Percentiles rank a stretch among this genome's conserved stretches.
Evolutionary conservation across 2,113 vertebrate species (phyloP).

Genomic region (Desmodus rotundus): DNA sequence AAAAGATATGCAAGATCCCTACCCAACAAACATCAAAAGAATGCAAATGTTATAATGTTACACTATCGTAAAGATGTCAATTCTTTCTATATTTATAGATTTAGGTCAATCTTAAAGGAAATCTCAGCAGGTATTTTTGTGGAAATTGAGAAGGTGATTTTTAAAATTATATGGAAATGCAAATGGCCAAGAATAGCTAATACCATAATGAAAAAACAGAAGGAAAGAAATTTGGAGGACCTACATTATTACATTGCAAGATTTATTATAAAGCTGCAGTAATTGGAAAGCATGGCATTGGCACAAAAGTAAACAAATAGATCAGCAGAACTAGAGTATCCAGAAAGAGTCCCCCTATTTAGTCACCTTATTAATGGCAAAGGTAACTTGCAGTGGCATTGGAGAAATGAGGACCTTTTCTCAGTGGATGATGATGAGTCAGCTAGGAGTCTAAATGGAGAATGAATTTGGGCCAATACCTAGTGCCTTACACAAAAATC

Average conservation of each 20-base stretch:
- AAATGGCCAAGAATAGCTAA: neutral
- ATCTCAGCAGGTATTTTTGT: constrained; percentile 6
- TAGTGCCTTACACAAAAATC: neutral
- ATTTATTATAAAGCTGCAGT: neutral
- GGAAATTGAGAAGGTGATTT: constrained; percentile 28
- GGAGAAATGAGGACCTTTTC: neutral
- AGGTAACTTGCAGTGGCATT: neutral
- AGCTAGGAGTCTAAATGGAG: neutral
- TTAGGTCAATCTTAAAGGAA: constrained; percentile 8
- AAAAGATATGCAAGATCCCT: neutral
- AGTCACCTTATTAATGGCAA: neutral
- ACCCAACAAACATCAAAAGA: neutral
- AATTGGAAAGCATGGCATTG: neutral
- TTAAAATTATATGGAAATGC: neutral
- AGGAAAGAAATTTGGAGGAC: neutral
- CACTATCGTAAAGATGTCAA: neutral
- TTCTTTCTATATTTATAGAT: constrained; percentile 15
- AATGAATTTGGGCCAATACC: neutral
- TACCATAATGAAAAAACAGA: neutral
- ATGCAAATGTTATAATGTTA: neutral
- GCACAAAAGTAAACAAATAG: neutral
- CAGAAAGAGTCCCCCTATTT: neutral
- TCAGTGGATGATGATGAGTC: neutral
- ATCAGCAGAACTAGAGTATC: neutral
- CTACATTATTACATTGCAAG: neutral